Evolutionary conservation across 2,888 invertebrate genomes (phyloP).

Genomic region (Uropetala carovei): DNA sequence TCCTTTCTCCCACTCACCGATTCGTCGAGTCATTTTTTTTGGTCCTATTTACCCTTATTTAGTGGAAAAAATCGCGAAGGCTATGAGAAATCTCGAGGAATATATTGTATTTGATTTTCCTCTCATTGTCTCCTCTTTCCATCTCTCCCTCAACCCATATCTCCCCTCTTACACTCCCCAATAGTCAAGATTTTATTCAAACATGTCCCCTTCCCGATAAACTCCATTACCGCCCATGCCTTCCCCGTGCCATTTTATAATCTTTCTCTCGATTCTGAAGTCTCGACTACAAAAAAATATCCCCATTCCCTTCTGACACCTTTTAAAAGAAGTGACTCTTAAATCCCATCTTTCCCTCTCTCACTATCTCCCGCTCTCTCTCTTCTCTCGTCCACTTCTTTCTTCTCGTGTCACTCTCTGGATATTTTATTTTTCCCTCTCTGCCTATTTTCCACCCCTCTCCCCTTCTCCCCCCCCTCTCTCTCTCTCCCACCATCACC

Average conservation of each 20-base stretch:
- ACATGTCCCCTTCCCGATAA: background rate
- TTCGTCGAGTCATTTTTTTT: too few relatives aligned
- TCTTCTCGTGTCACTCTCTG: background rate
- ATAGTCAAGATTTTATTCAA: background rate
- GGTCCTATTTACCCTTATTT: too few relatives aligned
- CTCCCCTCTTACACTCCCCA: background rate
- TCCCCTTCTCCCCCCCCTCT: background rate
- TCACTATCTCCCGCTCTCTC: background rate
- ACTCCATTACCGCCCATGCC: background rate
- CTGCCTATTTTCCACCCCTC: background rate
- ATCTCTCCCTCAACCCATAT: background rate
- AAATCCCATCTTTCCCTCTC: background rate
- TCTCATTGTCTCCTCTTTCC: constrained; percentile 12
- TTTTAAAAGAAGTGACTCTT: constrained; percentile 4
- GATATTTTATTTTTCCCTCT: background rate
- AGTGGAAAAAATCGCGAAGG: background rate
- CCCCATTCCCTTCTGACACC: background rate
- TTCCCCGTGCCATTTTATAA: background rate
- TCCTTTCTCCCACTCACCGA: too few relatives aligned
- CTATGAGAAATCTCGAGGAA: too few relatives aligned
- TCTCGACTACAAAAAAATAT: background rate
- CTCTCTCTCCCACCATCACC: background rate
- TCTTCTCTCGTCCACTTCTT: background rate
- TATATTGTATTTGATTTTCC: background rate
- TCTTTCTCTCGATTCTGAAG: background rate